Evolutionary conservation across 2,797 vertebrate genomes (phyloP).

Genomic region (Sciurus carolinensis): DNA sequence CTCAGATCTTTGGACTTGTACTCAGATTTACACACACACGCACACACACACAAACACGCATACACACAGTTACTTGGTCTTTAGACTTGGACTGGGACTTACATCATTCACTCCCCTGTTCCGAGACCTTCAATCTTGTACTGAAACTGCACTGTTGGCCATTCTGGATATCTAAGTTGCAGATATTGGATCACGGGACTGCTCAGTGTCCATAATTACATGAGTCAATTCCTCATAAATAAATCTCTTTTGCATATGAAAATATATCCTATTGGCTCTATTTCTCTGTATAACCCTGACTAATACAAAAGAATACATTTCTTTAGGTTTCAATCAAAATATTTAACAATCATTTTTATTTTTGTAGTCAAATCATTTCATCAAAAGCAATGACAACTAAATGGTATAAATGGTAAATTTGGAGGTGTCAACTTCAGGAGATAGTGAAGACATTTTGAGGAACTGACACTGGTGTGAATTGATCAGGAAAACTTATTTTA

Average conservation of each 20-base stretch:
- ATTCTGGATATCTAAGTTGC: background rate
- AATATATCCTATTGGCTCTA: background rate
- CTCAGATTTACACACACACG: background rate
- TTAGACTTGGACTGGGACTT: background rate
- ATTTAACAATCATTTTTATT: conserved; percentile 26
- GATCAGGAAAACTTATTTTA: conserved; percentile 26
- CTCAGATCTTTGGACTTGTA: background rate
- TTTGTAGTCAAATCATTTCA: conserved; percentile 57
- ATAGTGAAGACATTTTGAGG: conserved; percentile 73
- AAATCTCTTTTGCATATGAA: background rate
- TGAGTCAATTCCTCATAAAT: background rate
- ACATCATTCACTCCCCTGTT: background rate
- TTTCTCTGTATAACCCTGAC: background rate
- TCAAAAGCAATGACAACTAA: conserved; percentile 75
- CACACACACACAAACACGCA: background rate
- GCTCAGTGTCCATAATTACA: background rate
- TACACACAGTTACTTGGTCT: background rate
- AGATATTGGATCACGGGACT: background rate
- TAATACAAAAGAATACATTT: conserved; percentile 59
- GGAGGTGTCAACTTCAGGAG: conserved; percentile 70
- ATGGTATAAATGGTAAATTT: conserved; percentile 71
- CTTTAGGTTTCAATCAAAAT: conserved; percentile 78
- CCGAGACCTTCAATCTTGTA: background rate
- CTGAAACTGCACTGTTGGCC: background rate
- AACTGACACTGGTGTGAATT: conserved; percentile 68